Percentiles rank a stretch among this genome's conserved stretches.
phyloP scores from a whole-genome alignment of 2,113 vertebrate genomes.

The Semnornis frantzii region DNA sequence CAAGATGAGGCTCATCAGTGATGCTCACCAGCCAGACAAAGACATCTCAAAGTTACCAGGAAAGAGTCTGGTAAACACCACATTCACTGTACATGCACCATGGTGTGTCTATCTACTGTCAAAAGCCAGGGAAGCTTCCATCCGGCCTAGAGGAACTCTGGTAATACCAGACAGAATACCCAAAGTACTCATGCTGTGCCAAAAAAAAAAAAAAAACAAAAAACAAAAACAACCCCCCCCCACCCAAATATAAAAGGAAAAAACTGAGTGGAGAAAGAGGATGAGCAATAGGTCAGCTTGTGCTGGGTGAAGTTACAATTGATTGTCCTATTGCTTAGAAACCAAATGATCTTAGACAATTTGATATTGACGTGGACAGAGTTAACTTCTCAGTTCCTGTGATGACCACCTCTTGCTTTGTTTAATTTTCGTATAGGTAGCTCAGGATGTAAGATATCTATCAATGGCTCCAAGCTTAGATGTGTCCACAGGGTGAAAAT shows the following conservation, averaged over 20 bases:
- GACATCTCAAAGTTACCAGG: background rate
- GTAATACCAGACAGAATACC: background rate
- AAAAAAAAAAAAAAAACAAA: background rate
- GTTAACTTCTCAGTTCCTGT: background rate
- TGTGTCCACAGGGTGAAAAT: constrained; percentile 41
- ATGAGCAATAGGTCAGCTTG: background rate
- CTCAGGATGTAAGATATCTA: background rate
- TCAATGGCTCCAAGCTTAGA: constrained; percentile 24
- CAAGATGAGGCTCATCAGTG: background rate
- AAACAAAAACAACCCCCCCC: too few species aligned
- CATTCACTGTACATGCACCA: fast-evolving
- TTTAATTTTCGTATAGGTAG: constrained; percentile 26
- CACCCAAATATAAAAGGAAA: too few species aligned
- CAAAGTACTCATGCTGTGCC: background rate
- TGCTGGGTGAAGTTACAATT: background rate
- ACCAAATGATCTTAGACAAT: background rate
- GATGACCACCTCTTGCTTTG: background rate
- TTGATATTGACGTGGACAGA: background rate
- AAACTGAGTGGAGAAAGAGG: background rate
- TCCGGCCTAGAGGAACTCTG: background rate
- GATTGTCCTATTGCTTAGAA: background rate
- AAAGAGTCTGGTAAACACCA: background rate
- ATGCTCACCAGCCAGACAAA: background rate
- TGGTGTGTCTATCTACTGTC: background rate
- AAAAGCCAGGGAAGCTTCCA: background rate